Evolutionary conservation across 2,113 vertebrate species (phyloP).

Genomic region (Tamias sibiricus): DNA sequence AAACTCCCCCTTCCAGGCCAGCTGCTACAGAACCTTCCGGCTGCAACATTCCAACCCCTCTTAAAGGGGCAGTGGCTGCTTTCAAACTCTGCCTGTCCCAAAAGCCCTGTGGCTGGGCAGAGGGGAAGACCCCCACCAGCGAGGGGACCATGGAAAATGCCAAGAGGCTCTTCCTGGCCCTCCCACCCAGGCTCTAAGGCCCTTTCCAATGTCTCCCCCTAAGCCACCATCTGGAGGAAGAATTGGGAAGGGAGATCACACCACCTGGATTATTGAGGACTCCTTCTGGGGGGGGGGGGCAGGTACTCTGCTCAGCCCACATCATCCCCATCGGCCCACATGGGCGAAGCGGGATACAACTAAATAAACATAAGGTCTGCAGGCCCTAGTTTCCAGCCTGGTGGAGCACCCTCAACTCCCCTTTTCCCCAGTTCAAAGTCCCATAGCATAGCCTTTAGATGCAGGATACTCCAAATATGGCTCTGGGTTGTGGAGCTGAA

Average conservation of each 20-base stretch:
- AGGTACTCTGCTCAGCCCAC: not conserved
- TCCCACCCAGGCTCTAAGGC: conserved; percentile 5
- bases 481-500: conserved; percentile 55
- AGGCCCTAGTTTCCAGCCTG: conserved; percentile 4
- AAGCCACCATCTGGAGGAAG: conserved; percentile 9
- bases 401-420: not conserved
- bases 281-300: not conserved
- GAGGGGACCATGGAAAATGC: conserved; percentile 34
- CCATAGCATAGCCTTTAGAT: conserved; percentile 1
- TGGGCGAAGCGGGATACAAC: not conserved
- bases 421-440: conserved; percentile 39
- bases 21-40: conserved; percentile 71
- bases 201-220: not conserved
- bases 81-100: conserved; percentile 34
- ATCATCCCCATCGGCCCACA: not conserved
- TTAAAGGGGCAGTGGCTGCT: conserved; percentile 77
- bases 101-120: conserved; percentile 27
- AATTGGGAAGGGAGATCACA: not conserved
- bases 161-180: conserved; percentile 16
- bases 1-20: conserved; percentile 58
- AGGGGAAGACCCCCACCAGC: not conserved
- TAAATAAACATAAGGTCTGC: conserved; percentile 36
- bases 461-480: conserved; percentile 73
- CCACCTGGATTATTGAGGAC: conserved; percentile 35
- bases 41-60: conserved; percentile 61